Base-by-base conservation (phyloP, 2,113 vertebrate species). In the Corythoichthys haematopterus region DNA sequence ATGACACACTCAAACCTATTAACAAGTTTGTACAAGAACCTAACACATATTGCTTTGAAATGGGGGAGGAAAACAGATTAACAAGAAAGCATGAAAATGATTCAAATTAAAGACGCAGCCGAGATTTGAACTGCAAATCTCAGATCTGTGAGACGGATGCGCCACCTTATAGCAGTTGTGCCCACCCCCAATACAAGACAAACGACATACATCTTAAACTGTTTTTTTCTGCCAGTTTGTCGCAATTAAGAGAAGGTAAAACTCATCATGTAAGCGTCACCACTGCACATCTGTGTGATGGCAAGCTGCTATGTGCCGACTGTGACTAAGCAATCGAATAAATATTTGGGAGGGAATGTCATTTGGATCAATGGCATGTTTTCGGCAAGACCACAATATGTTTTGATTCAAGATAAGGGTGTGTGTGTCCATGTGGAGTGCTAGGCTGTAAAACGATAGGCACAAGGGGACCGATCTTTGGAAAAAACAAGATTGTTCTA, bases 231-330 rank as follows among this genome's bases (percentile, higher is more conserved):
- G 1, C 14, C 3, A 60, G 28, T 43, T 45, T 43, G 40, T 20
- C 20, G 40, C n/a, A 11, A 10, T 43, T 5, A 46, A 46, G 16
- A 20, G 40, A 62, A 12, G n/a, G 16, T 11, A 33, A 13, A 20
- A 56, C 1, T 45, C 16, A n/a, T n/a, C 38, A 45, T 28, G 6
- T 76, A 81, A 82, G 86, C 84, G 85, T 89, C 85, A 87, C 58
- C 45, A 61, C 47, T 72, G 43, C 60, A 46, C 64, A 88, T 87
- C 80, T 83, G 79, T 71, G 77, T 74, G 70, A 76, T 71, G 75
- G 53, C 51, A 76, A 80, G 69, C 52, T 72, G 53, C 12, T 40
- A 58, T 78, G 67, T 45, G 59, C 50, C n/a, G 40, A 66, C 65
- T 69, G 64, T 72, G 67, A 80, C 64, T 70, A 71, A 60, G 65